Conservation (phyloP, 2,797 vertebrate species). For the Neomorphus geoffroyi region DNA sequence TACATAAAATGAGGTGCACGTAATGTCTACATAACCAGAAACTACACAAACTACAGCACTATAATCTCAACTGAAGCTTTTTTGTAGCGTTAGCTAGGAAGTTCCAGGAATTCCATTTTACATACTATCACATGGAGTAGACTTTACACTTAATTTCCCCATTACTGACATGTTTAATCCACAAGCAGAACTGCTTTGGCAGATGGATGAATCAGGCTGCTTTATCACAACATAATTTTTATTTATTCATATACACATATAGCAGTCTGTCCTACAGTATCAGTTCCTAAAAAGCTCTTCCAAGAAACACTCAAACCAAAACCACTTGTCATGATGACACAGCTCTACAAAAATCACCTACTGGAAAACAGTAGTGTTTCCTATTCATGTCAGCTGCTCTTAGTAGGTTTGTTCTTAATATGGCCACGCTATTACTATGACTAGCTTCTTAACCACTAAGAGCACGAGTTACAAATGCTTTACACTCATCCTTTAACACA, state of each 20-base stretch:
- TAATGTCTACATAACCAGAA: neutral
- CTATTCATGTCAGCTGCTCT: neutral
- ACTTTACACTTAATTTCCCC: neutral
- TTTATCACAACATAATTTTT: neutral
- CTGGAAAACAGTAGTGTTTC: neutral
- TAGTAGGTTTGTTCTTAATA: neutral
- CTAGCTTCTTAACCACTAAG: neutral
- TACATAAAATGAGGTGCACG: neutral
- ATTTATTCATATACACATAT: neutral
- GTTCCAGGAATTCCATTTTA: neutral
- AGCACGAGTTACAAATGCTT: neutral
- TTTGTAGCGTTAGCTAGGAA: neutral
- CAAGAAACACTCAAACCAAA: neutral
- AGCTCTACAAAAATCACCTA: neutral
- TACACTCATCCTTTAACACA: neutral
- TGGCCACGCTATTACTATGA: neutral
- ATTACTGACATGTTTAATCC: neutral
- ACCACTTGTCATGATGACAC: neutral
- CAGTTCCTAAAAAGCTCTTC: neutral
- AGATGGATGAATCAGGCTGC: neutral
- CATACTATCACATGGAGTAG: accelerated
- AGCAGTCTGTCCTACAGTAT: neutral
- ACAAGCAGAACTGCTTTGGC: neutral
- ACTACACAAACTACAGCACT: neutral
- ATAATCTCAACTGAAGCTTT: neutral